A percentile compares a stretch with the other conserved stretches of the same genome.
Evolutionary conservation across 2,113 vertebrate species (phyloP).

Genomic region (Ctenomys sociabilis): DNA sequence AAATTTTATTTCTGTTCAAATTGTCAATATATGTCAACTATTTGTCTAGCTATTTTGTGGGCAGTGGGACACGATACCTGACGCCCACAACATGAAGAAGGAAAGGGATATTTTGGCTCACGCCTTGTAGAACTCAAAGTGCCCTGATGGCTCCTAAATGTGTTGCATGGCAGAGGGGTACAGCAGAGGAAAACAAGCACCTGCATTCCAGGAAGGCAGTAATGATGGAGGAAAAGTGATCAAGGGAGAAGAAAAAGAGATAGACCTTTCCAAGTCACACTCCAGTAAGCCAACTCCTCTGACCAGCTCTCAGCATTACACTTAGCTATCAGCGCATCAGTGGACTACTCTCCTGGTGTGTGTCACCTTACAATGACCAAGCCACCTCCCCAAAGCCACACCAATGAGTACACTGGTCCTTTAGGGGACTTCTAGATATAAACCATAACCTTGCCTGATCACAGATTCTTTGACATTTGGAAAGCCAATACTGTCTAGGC

Average conservation of each 20-base stretch:
- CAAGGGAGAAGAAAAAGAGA: neutral
- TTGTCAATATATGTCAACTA: neutral
- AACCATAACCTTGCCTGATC: neutral
- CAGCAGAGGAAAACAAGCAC: neutral
- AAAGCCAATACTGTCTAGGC: neutral
- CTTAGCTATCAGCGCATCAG: neutral
- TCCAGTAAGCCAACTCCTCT: neutral
- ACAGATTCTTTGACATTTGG: neutral
- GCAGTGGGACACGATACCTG: neutral
- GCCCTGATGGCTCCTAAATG: neutral
- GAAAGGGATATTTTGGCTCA: neutral
- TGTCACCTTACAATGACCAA: neutral
- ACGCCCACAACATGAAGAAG: neutral
- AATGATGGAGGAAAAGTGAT: neutral
- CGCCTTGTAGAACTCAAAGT: neutral
- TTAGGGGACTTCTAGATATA: neutral
- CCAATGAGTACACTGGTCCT: neutral
- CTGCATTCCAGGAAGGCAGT: neutral
- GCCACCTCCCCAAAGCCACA: neutral
- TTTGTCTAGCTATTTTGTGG: neutral
- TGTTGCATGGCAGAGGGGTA: neutral
- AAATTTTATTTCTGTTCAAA: conserved; percentile 16
- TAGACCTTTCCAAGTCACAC: neutral
- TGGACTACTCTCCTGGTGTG: neutral
- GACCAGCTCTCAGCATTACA: neutral